A percentile compares a stretch with the other conserved stretches of the same genome.
These are phyloP conservation scores for Fragum fragum DNA, from an alignment of 2,888 invertebrate species.

Conservation along the genomic window DNA sequence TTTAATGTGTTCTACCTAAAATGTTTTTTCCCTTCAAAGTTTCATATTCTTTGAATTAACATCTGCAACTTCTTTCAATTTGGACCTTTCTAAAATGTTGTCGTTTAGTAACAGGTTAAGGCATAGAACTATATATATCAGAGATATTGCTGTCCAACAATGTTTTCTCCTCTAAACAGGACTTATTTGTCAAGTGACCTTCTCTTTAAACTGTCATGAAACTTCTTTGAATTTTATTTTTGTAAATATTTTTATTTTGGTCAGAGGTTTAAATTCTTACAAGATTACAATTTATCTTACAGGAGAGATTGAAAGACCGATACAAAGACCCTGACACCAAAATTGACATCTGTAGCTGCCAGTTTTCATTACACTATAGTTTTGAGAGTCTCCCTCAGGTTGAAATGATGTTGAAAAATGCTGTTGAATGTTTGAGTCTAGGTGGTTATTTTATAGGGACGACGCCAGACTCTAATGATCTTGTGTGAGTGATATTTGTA, in stretches of 20 bases:
- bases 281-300: conserved; percentile 44
- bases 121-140: too few relatives aligned
- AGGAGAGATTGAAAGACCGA: conserved; percentile 87
- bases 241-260: background rate
- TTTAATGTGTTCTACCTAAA: too few relatives aligned
- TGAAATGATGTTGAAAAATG: conserved; percentile 96
- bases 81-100: too few relatives aligned
- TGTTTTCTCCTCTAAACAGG: too few relatives aligned
- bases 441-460: conserved; percentile 99
- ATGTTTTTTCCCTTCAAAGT: too few relatives aligned
- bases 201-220: background rate
- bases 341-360: conserved; percentile 97
- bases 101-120: too few relatives aligned
- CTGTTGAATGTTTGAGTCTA: conserved; percentile 94
- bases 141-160: too few relatives aligned
- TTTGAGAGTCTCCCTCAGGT: conserved; percentile 90
- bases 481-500: conserved; percentile 92
- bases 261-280: background rate
- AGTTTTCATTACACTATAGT: conserved; percentile 98
- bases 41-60: too few relatives aligned
- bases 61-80: too few relatives aligned
- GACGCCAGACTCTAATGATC: conserved; percentile 96
- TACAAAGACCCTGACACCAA: conserved; percentile 92
- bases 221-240: background rate
- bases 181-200: too few relatives aligned